These are phyloP conservation scores for Rhadinocentrus ornatus DNA, from an alignment of 2,797 vertebrate species.

Conservation along the genomic window DNA sequence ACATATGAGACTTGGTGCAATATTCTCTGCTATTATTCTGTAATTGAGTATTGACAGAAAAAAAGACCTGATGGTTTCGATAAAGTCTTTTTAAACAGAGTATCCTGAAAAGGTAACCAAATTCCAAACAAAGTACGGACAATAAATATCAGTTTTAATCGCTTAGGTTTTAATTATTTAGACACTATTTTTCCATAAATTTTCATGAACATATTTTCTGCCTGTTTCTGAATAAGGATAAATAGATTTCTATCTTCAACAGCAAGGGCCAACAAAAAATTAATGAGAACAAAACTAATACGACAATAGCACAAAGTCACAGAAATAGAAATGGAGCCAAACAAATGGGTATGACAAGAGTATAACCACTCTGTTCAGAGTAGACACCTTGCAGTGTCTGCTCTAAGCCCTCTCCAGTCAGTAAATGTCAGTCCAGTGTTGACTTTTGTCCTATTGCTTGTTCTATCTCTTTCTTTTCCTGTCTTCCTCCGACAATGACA, in stretches of 20 bases:
- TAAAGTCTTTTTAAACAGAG: not conserved
- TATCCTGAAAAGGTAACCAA: not conserved
- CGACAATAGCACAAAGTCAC: not conserved
- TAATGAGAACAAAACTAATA: conserved; percentile 3
- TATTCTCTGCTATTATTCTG: conserved; percentile 1
- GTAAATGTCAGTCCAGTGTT: not conserved
- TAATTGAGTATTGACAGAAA: not conserved
- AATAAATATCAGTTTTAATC: not conserved
- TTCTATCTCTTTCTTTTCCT: not conserved
- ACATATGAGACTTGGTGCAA: not conserved
- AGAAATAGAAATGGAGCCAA: conserved; percentile 1
- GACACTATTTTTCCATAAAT: not conserved
- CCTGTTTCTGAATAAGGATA: conserved; percentile 4
- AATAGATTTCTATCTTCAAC: conserved; percentile 8
- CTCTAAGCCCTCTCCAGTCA: not conserved
- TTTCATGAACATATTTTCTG: no score
- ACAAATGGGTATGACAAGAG: conserved; percentile 3
- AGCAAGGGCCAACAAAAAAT: not conserved
- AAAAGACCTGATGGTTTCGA: not conserved
- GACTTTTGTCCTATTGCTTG: not conserved
- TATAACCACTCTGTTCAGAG: not conserved
- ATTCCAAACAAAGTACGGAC: not conserved
- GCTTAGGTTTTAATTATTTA: not conserved
- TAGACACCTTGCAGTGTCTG: not conserved
- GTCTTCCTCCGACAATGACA: no score